Base-by-base conservation (phyloP, 2,113 vertebrate genomes). In the Bungarus multicinctus region DNA sequence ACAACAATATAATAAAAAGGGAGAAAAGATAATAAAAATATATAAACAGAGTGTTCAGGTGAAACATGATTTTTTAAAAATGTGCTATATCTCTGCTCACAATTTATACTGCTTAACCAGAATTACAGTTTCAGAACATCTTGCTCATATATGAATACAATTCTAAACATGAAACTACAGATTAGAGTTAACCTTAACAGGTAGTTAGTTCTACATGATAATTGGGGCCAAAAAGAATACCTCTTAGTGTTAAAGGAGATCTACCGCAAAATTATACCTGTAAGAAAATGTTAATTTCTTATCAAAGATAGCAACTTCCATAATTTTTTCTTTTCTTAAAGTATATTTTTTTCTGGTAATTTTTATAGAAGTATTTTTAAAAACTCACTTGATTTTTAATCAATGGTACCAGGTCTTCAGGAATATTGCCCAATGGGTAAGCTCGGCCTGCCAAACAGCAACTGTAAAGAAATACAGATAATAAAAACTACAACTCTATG, bases 301-400 rank as follows among this genome's bases (percentile, higher is more conserved):
- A 87, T 74, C 23, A 55, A 52, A 87, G 3, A 45, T 43, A 88
- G 34, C 22, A 55, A 30, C 34, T 55, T 18, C 5, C n/a, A 27
- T 23, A 91, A 11, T 20, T 86, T 89, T 57, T 74, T 47, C 47
- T 43, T 64, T 90, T 27, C 64, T 43, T 81, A 69, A 45, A 47
- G 3, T 92, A 0, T 0, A 23, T 90, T 20, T 54, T 89, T 5
- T 45, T 58, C 81, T 8, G 30, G 11, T 60, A n/a, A 64, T 34
- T 74, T 60, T 58, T 20, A 27, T 30, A 89, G 39, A 81, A 25
- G 45, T 47, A 43, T 58, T 85, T 74, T 22, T 0, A 45, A 55
- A 88, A 57, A 95, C 98, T 94, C 88, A 99, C 99, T 98, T 99
- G 99, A 95, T 99, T 98, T 97, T 99, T 99, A 93, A 99, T 98